Evolutionary conservation across 2,797 vertebrate genomes (phyloP).

Genomic region (Etheostoma perlongum): DNA sequence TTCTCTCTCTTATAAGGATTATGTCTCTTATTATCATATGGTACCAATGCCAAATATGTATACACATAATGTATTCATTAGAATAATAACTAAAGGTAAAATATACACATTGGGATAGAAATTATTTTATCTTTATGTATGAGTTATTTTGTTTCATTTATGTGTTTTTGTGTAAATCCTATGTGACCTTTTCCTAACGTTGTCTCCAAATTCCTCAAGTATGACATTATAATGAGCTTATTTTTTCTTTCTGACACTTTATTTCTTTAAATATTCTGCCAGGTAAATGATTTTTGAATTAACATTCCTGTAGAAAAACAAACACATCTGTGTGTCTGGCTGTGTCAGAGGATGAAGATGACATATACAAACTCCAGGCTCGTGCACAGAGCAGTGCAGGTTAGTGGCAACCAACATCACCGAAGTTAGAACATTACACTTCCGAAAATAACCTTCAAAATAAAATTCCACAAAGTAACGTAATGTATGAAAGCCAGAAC

Average conservation of each 20-base stretch:
- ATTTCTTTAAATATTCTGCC: not conserved
- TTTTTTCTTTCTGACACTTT: not conserved
- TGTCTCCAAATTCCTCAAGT: not conserved
- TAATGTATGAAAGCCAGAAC: too few species aligned
- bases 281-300: not conserved
- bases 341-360: not conserved
- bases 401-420: not conserved
- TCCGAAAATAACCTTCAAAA: conserved; percentile 22
- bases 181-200: not conserved
- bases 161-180: rapidly evolving
- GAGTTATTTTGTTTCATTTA: too few species aligned
- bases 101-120: not conserved
- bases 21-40: too few species aligned
- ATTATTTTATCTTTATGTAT: not conserved
- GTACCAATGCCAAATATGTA: not conserved
- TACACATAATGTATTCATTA: not conserved
- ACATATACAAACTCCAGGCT: not conserved
- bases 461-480: conserved; percentile 16
- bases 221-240: not conserved
- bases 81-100: not conserved
- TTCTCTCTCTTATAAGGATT: too few species aligned
- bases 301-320: not conserved
- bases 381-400: not conserved
- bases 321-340: not conserved
- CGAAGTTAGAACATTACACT: rapidly evolving